Percentiles rank a stretch among this genome's conserved stretches.
These are phyloP conservation scores for Acipenser oxyrinchus DNA, from an alignment of 2,797 vertebrate genomes.

Conservation along the genomic window DNA sequence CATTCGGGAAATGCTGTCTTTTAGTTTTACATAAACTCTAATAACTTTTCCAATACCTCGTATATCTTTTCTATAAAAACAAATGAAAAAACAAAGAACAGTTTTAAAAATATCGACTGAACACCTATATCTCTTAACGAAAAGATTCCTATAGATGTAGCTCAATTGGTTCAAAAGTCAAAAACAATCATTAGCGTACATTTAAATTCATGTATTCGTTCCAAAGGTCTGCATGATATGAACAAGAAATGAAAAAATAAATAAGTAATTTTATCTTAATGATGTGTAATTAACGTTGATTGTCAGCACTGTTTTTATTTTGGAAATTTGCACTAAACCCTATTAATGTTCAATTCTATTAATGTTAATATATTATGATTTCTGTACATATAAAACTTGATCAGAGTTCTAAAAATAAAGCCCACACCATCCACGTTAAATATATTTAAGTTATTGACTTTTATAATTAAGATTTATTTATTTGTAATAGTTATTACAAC, in stretches of 20 bases:
- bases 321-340: slow-evolving; percentile 61
- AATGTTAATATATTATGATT: slow-evolving; percentile 48
- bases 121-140: too few species aligned
- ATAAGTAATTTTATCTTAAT: slow-evolving; percentile 38
- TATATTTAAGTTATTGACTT: slow-evolving; percentile 40
- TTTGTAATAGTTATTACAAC: slow-evolving; percentile 10
- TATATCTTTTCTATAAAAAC: background rate
- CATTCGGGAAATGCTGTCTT: slow-evolving; percentile 50
- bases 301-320: slow-evolving; percentile 64
- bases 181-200: background rate
- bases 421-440: slow-evolving; percentile 35
- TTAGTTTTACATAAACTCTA: slow-evolving; percentile 23
- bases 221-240: slow-evolving; percentile 45
- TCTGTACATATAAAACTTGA: slow-evolving; percentile 54
- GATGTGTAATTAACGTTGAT: slow-evolving; percentile 38
- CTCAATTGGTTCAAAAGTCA: background rate
- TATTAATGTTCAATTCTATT: slow-evolving; percentile 49
- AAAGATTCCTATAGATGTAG: background rate
- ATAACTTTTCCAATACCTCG: slow-evolving; percentile 21
- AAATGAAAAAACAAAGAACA: background rate
- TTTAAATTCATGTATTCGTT: slow-evolving; percentile 18
- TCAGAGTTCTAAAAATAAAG: slow-evolving; percentile 47
- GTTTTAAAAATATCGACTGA: too few species aligned
- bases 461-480: slow-evolving; percentile 28
- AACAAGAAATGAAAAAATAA: slow-evolving; percentile 23